A percentile compares a stretch with the other conserved stretches of the same genome.
These are phyloP conservation scores for Platichthys stellatus DNA, from an alignment of 2,113 vertebrate species.

Conservation along the genomic window DNA sequence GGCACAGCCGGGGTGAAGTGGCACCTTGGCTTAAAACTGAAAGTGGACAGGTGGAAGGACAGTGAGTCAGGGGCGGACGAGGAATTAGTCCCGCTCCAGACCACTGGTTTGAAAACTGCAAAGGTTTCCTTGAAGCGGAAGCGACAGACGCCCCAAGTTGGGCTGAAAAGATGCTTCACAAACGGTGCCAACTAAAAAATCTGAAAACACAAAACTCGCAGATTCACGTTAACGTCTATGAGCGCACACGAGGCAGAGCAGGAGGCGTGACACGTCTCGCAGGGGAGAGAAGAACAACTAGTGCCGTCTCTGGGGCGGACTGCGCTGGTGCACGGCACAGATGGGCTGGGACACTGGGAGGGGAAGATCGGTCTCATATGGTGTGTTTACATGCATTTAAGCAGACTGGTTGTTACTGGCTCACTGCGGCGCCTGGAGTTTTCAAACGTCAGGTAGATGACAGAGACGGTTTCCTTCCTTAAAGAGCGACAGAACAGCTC, in stretches of 20 bases:
- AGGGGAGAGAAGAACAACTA: background rate
- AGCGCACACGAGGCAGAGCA: constrained; percentile 30
- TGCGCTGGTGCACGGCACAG: constrained; percentile 30
- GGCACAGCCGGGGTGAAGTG: constrained; percentile 20
- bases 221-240: constrained; percentile 3
- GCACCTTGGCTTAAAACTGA: constrained; percentile 5
- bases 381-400: constrained; percentile 18
- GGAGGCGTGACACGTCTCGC: constrained; percentile 38
- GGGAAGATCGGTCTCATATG: background rate
- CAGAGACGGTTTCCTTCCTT: background rate
- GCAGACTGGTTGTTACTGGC: background rate
- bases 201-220: background rate
- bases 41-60: constrained; percentile 35
- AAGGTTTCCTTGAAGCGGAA: no score
- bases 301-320: constrained; percentile 21
- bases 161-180: no score
- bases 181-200: no score
- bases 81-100: no score
- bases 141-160: no score
- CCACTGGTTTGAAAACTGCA: no score
- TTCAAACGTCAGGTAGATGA: background rate
- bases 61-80: background rate
- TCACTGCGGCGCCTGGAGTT: background rate
- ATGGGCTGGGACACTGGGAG: constrained; percentile 11
- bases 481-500: no score